These are phyloP conservation scores for Drosophila seguyi DNA, from an alignment of 1,140 invertebrate genomes.

Conservation along the genomic window DNA sequence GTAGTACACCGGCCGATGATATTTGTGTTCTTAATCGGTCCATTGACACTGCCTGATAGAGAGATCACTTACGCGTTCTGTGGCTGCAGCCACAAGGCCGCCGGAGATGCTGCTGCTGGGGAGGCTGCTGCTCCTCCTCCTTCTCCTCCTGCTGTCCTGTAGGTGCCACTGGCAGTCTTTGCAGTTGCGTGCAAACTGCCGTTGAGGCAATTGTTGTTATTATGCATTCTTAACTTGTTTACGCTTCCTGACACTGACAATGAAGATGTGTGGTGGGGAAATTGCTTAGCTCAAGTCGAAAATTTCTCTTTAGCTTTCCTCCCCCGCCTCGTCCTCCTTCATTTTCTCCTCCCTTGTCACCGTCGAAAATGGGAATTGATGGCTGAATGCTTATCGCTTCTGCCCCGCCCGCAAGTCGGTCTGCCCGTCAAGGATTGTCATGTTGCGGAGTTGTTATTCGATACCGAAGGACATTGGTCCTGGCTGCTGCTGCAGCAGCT, in stretches of 20 bases:
- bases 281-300: constrained; percentile 23
- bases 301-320: not conserved
- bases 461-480: constrained; percentile 5
- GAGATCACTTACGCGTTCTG: constrained; percentile 61
- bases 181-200: constrained; percentile 22
- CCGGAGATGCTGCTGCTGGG: not conserved
- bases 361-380: constrained; percentile 45
- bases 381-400: constrained; percentile 28
- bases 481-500: constrained; percentile 7
- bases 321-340: not conserved
- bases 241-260: constrained; percentile 12
- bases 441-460: constrained; percentile 12
- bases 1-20: constrained; percentile 7
- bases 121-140: not conserved
- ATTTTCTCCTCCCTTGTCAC: not conserved
- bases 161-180: constrained; percentile 28
- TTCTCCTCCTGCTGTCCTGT: not conserved
- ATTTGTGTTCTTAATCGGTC: constrained; percentile 33
- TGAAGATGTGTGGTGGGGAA: constrained; percentile 12
- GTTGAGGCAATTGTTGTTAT: constrained; percentile 28
- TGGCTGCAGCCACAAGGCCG: constrained; percentile 24
- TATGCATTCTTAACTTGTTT: constrained; percentile 36
- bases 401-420: constrained; percentile 29
- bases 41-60: constrained; percentile 35
- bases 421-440: constrained; percentile 37